A percentile compares a stretch with the other conserved stretches of the same genome.
Evolutionary conservation across 2,113 vertebrate genomes (phyloP).

Genomic region (Callionymus lyra): DNA sequence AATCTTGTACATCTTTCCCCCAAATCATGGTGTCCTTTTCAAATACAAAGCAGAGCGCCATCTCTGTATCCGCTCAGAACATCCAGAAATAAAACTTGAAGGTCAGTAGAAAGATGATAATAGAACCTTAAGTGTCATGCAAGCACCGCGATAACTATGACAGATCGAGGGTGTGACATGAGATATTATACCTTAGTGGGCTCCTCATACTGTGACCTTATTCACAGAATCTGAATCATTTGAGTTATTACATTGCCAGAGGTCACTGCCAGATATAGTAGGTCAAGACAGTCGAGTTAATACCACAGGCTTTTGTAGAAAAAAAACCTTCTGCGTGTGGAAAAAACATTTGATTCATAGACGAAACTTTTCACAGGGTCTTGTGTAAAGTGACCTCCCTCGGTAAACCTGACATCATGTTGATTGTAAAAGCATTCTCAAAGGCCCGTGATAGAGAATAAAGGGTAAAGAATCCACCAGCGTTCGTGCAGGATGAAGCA

Average conservation of each 20-base stretch:
- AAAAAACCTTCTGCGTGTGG: conserved; percentile 4
- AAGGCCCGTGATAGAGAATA: no score
- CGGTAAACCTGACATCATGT: no score
- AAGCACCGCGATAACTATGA: conserved; percentile 48
- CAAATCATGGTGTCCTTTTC: conserved; percentile 24
- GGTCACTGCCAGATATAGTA: conserved; percentile 27
- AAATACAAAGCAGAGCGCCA: conserved; percentile 36
- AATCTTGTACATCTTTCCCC: conserved; percentile 13
- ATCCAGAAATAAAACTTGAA: conserved; percentile 46
- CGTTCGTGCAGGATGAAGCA: no score
- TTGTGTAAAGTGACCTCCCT: no score
- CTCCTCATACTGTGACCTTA: conserved; percentile 33
- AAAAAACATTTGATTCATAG: no score
- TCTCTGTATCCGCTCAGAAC: conserved; percentile 27
- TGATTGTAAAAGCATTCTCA: no score
- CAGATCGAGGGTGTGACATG: conserved; percentile 40
- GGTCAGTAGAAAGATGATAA: conserved; percentile 43
- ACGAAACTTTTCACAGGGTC: no score
- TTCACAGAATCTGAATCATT: conserved; percentile 32
- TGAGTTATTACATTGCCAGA: conserved; percentile 36
- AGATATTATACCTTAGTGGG: conserved; percentile 33
- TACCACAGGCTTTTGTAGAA: conserved; percentile 4
- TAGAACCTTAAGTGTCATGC: conserved; percentile 45
- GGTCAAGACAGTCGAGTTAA: conserved; percentile 17
- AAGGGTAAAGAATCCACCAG: no score